Evolutionary conservation across 2,888 invertebrate genomes (phyloP), one percentile per base, ranked within the genome.

Genomic region (Bembecia ichneumoniformis): DNA sequence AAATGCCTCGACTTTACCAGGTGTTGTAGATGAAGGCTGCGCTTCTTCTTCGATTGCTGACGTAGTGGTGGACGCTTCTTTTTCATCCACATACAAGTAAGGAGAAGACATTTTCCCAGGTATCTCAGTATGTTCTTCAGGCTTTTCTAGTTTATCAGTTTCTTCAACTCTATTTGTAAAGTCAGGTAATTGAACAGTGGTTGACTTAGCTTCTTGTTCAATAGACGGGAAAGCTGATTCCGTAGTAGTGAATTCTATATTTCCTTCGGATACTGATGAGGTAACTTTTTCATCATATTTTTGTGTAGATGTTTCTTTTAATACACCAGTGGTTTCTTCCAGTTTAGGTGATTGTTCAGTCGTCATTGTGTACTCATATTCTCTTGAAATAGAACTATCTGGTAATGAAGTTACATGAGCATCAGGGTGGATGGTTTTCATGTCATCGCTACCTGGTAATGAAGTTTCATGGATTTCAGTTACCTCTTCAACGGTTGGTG

Each of bases 291-390:
- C 58, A 34, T 48, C 20, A 50, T 49, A 48, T 47, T 54, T 50
- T 47, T 57, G 50, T 28, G 45, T 43, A 16, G 59, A 47, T 35
- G 57, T 57, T 35, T 56, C 51, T 48, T 43, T 34, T 43, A 15
- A 14, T 48, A 52, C 46, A 17, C 9, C 28, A 28, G 28, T 28
- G 28, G 9, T 58, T 51, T 66, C 62, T 54, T 60, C 59, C 7
- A n/a, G 3, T 51, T 52, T 57, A 36, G 54, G 56, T 14, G 52
- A 48, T 49, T 62, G 52, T 52, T 64, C 62, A 47, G 66, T 71
- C 13, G 65, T 65, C 46, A 58, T 54, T 11, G 57, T 48, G 47
- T 47, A 47, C 53, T 62, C 52, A 57, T 65, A 51, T 56, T 58
- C 54, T 49, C 55, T 53, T 14, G 60, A 49, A 16, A 49, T 44